phyloP scores from a whole-genome alignment of 1,140 invertebrate species.

The Belonocnema kinseyi region DNA sequence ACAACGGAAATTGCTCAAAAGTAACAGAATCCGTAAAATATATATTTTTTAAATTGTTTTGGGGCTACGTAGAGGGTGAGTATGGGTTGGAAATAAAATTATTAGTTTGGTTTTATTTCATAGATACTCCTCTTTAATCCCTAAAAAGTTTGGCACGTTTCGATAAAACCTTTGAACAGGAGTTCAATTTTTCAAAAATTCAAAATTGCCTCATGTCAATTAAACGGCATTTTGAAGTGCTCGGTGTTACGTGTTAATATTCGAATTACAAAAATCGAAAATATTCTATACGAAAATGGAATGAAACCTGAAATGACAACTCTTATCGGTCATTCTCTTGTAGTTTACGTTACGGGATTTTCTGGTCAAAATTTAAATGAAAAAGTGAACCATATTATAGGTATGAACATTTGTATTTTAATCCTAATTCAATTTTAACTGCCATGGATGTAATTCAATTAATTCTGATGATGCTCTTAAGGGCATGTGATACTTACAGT shows the following conservation, averaged over 20 bases:
- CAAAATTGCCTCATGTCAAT: too few species aligned
- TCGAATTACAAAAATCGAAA: conserved; percentile 63
- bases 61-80: too few species aligned
- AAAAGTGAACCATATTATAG: conserved; percentile 61
- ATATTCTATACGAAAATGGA: conserved; percentile 62
- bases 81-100: too few species aligned
- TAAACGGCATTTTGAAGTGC: conserved; percentile 54
- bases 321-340: conserved; percentile 75
- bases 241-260: conserved; percentile 63
- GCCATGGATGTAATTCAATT: neutral
- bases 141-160: too few species aligned
- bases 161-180: too few species aligned
- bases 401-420: conserved; percentile 53
- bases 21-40: too few species aligned
- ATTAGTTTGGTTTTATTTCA: too few species aligned
- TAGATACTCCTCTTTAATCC: too few species aligned
- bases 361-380: conserved; percentile 55
- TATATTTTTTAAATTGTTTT: too few species aligned
- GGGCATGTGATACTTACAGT: conserved; percentile 77
- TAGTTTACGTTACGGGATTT: conserved; percentile 75
- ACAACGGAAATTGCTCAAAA: too few species aligned
- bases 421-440: conserved; percentile 15
- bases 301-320: conserved; percentile 64
- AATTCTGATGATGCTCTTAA: conserved; percentile 68
- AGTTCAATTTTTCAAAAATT: too few species aligned